phyloP scores from a whole-genome alignment of 2,113 vertebrate species.

The Dromaius novaehollandiae region DNA sequence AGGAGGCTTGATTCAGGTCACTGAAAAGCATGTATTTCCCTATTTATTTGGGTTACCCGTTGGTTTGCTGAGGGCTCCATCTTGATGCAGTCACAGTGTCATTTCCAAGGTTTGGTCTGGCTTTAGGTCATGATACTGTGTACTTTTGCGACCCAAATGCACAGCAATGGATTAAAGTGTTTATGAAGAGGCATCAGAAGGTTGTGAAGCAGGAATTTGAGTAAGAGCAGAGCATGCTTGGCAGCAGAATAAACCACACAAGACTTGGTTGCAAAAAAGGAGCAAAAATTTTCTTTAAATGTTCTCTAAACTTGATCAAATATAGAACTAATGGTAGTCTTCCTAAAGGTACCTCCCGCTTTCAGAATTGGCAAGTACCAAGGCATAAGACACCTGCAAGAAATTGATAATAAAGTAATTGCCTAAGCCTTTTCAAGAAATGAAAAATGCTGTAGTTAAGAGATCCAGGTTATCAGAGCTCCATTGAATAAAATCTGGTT shows the following conservation, averaged over 20 bases:
- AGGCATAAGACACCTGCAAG: rapidly evolving
- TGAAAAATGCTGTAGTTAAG: not conserved
- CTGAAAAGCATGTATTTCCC: not conserved
- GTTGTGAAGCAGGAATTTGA: not conserved
- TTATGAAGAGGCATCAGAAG: not conserved
- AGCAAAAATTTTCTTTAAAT: not conserved
- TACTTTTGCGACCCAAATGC: not conserved
- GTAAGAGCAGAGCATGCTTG: not conserved
- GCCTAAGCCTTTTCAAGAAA: not conserved
- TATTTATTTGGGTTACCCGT: not conserved
- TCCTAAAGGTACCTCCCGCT: not conserved
- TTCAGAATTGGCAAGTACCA: not conserved
- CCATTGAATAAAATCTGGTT: not conserved
- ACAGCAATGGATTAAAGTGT: not conserved
- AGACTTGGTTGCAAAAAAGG: not conserved
- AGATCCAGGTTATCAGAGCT: not conserved
- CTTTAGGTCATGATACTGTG: not conserved
- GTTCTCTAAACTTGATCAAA: not conserved
- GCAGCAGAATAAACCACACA: not conserved
- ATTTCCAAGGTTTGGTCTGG: not conserved
- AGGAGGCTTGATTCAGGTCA: not conserved
- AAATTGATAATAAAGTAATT: not conserved
- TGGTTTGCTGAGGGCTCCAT: not conserved
- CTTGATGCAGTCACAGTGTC: not conserved
- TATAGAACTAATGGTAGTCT: not conserved